Conservation (phyloP, 2,113 vertebrate genomes). For the Poecilia latipinna region DNA sequence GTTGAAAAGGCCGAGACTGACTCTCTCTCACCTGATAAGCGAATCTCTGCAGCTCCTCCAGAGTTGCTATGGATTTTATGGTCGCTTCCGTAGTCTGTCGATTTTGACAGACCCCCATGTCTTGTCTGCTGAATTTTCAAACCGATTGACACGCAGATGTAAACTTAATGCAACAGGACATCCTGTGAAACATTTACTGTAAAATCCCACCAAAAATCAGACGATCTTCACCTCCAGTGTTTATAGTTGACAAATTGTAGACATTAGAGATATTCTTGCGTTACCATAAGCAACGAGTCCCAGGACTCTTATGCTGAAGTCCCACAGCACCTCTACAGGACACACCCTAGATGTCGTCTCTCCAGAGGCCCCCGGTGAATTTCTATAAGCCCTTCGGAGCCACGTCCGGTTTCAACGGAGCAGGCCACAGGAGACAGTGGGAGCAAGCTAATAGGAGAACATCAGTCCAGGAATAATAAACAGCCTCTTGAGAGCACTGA, state of each 20-base stretch:
- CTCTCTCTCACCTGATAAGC: neutral
- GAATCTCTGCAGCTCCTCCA: neutral
- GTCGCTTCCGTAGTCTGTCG: no score
- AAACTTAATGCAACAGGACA: no score
- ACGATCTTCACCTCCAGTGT: conserved; percentile 3
- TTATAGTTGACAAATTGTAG: neutral
- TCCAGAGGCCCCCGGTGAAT: conserved; percentile 41
- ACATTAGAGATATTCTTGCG: no score
- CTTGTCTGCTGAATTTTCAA: no score
- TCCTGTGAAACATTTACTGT: neutral
- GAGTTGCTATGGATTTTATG: neutral
- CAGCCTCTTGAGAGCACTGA: conserved; percentile 60
- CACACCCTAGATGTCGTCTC: conserved; percentile 28
- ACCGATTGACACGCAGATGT: no score
- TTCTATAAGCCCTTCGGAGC: conserved; percentile 42
- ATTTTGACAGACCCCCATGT: no score
- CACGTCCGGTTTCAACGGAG: conserved; percentile 64
- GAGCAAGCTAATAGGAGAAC: conserved; percentile 65
- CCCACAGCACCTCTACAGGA: conserved; percentile 43
- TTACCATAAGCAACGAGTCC: conserved; percentile 21
- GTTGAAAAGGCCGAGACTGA: neutral
- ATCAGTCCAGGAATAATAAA: conserved; percentile 70
- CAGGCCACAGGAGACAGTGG: conserved; percentile 65
- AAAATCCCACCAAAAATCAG: no score
- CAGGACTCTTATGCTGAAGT: conserved; percentile 9